A percentile compares a stretch with the other conserved stretches of the same genome.
Evolutionary conservation across 1,140 invertebrate genomes (phyloP).

Genomic region (Drosophila nannoptera): DNA sequence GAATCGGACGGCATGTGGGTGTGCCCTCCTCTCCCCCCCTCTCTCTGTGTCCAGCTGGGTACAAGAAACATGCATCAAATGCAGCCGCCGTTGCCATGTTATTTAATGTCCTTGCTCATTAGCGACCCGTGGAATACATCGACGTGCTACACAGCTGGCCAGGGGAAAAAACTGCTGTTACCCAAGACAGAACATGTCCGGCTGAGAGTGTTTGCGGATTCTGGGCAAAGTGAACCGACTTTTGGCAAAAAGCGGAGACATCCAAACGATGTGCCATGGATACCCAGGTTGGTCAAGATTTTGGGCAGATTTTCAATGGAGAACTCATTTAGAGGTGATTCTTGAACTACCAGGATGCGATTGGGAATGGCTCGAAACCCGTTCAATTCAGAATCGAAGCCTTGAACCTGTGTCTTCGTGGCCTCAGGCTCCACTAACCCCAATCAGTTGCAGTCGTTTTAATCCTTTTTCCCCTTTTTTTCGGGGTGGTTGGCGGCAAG

Average conservation of each 20-base stretch:
- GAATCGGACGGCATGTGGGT: too few species aligned
- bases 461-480: neutral
- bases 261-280: too few species aligned
- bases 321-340: too few species aligned
- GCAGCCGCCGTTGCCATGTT: conserved; percentile 41
- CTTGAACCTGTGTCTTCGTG: too few species aligned
- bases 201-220: conserved; percentile 46
- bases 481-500: conserved; percentile 15
- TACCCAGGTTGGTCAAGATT: too few species aligned
- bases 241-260: too few species aligned
- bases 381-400: too few species aligned
- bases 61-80: conserved; percentile 51
- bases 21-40: too few species aligned
- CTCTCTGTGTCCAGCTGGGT: conserved; percentile 22
- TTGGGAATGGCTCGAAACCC: too few species aligned
- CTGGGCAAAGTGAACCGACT: neutral
- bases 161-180: conserved; percentile 17
- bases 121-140: conserved; percentile 41
- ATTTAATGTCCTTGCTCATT: conserved; percentile 74
- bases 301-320: too few species aligned
- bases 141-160: conserved; percentile 26
- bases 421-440: neutral
- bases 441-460: conserved; percentile 12
- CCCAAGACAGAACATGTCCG: conserved; percentile 22
- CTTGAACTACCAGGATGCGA: too few species aligned